These are phyloP conservation scores for Melanotaenia maccullochi DNA, from an alignment of 2,797 vertebrate genomes.

Conservation along the genomic window DNA sequence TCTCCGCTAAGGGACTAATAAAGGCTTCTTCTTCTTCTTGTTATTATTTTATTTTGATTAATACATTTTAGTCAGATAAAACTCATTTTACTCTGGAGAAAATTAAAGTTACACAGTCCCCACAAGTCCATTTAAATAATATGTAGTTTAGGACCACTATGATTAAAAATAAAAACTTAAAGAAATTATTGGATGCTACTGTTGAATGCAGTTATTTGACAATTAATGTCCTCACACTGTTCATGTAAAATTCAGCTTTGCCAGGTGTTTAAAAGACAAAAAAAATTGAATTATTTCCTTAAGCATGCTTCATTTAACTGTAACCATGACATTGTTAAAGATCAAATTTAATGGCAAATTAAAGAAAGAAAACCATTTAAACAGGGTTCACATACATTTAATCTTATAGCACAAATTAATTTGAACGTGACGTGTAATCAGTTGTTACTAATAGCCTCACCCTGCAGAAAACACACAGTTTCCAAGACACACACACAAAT, in stretches of 20 bases:
- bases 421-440: background rate
- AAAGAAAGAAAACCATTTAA: background rate
- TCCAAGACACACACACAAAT: constrained; percentile 21
- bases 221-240: too few relatives aligned
- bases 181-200: too few relatives aligned
- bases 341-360: too few relatives aligned
- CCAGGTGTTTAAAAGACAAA: background rate
- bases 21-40: too few relatives aligned
- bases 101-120: background rate
- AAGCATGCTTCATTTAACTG: background rate
- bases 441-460: background rate
- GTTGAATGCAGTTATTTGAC: too few relatives aligned
- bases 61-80: too few relatives aligned
- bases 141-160: background rate
- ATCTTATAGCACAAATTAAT: background rate
- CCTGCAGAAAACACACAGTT: background rate
- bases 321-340: background rate
- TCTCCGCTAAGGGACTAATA: too few relatives aligned
- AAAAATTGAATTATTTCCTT: background rate
- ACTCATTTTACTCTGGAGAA: too few relatives aligned
- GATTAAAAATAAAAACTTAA: background rate
- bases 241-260: background rate
- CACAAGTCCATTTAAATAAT: background rate
- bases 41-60: too few relatives aligned
- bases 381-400: background rate